Evolutionary conservation across 2,113 vertebrate species (phyloP).

Genomic region (Hydropotes inermis): DNA sequence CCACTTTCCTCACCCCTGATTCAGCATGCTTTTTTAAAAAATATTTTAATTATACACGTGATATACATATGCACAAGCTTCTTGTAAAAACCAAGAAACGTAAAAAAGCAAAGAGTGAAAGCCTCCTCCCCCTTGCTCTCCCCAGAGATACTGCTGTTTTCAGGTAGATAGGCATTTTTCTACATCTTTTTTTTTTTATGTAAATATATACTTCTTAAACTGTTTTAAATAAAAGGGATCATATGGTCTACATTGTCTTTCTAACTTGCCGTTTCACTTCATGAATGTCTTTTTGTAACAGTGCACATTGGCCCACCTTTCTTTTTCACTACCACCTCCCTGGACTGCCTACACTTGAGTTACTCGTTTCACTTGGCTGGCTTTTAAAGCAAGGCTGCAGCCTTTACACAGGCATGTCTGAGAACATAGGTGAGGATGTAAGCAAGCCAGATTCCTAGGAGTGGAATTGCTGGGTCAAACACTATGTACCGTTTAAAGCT

Average conservation of each 20-base stretch:
- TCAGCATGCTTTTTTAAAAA: not conserved
- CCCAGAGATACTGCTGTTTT: not conserved
- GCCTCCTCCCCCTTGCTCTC: fast-evolving
- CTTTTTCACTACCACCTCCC: not conserved
- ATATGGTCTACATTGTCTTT: not conserved
- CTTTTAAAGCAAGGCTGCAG: not conserved
- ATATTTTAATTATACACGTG: fast-evolving
- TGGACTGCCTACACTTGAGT: fast-evolving
- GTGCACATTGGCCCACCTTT: not conserved
- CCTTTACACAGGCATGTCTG: not conserved
- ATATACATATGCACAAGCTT: no score
- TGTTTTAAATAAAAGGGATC: not conserved
- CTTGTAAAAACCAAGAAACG: not conserved
- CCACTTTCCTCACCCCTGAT: not conserved
- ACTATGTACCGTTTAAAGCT: not conserved
- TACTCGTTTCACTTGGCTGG: not conserved
- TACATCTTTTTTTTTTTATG: not conserved
- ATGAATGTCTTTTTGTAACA: not conserved
- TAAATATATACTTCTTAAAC: not conserved
- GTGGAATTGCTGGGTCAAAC: not conserved
- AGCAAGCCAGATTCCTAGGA: fast-evolving
- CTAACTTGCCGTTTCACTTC: not conserved
- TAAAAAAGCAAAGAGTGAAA: not conserved
- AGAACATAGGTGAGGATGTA: fast-evolving
- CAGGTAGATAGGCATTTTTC: not conserved